phyloP scores from a whole-genome alignment of 1,140 invertebrate species.

The Mycetomoellerius zeteki region DNA sequence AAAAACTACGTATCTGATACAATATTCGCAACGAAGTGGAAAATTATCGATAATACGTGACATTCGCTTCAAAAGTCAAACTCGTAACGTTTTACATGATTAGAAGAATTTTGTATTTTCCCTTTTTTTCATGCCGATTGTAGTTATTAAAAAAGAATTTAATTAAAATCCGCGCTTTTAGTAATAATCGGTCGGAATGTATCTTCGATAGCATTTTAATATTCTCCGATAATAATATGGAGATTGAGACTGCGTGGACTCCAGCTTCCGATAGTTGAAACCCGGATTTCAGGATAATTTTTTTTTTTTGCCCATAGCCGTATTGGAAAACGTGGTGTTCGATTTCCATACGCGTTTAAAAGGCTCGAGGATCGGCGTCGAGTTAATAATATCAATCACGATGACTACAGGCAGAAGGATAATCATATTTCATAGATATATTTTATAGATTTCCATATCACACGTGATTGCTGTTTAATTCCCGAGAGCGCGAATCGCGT shows the following conservation, averaged over 20 bases:
- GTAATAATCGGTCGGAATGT: slow-evolving; percentile 48
- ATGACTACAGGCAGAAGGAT: slow-evolving; percentile 10
- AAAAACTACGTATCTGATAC: neutral
- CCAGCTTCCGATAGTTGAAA: slow-evolving; percentile 48
- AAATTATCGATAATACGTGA: slow-evolving; percentile 21
- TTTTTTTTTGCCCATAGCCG: slow-evolving; percentile 18
- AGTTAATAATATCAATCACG: slow-evolving; percentile 39
- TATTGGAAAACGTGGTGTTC: slow-evolving; percentile 54
- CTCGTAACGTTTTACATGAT: neutral
- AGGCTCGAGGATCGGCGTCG: slow-evolving; percentile 27
- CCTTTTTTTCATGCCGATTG: slow-evolving; percentile 4
- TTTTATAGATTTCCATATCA: slow-evolving; percentile 19
- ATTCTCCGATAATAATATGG: slow-evolving; percentile 54
- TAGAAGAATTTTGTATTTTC: slow-evolving; percentile 12
- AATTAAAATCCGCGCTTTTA: slow-evolving; percentile 46
- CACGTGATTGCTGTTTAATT: neutral
- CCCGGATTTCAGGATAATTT: slow-evolving; percentile 45
- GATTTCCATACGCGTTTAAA: slow-evolving; percentile 44
- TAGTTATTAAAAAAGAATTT: slow-evolving; percentile 55
- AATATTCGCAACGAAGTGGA: slow-evolving; percentile 28
- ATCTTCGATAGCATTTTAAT: slow-evolving; percentile 64
- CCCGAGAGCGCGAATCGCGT: neutral
- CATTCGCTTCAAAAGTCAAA: neutral
- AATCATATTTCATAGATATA: slow-evolving; percentile 16
- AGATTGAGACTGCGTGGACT: slow-evolving; percentile 22